Conservation (phyloP, 1,140 invertebrate species). For the Camponotus vicinus region DNA sequence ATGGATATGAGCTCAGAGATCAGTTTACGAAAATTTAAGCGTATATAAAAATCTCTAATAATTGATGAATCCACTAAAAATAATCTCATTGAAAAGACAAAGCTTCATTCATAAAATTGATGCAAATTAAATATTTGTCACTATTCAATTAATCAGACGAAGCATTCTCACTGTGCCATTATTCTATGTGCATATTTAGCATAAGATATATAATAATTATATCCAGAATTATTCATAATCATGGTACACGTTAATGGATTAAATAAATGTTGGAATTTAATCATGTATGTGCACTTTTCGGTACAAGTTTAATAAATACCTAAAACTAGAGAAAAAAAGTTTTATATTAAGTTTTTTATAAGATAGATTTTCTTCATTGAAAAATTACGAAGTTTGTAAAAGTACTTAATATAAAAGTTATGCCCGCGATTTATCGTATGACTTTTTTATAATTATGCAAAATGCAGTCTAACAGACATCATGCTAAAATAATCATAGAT, state of each 20-base stretch:
- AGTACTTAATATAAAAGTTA: neutral
- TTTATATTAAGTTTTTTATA: slow-evolving; percentile 29
- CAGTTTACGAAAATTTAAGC: slow-evolving; percentile 2
- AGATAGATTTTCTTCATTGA: slow-evolving; percentile 7
- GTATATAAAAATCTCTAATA: neutral
- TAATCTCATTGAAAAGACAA: neutral
- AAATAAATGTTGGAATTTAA: slow-evolving; percentile 10
- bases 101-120: neutral
- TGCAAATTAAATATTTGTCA: neutral
- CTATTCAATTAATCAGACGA: neutral
- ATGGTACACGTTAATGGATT: slow-evolving; percentile 7
- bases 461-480: neutral
- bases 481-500: neutral
- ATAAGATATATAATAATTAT: neutral
- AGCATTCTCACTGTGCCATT: too few relatives aligned
- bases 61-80: neutral
- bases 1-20: neutral
- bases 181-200: neutral
- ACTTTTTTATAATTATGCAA: neutral
- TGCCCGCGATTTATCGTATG: neutral
- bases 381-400: neutral
- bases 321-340: slow-evolving; percentile 18
- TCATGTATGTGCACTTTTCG: neutral
- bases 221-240: neutral
- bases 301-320: slow-evolving; percentile 27